These are phyloP conservation scores for Capromys pilorides DNA, from an alignment of 2,797 vertebrate species.

Conservation along the genomic window DNA sequence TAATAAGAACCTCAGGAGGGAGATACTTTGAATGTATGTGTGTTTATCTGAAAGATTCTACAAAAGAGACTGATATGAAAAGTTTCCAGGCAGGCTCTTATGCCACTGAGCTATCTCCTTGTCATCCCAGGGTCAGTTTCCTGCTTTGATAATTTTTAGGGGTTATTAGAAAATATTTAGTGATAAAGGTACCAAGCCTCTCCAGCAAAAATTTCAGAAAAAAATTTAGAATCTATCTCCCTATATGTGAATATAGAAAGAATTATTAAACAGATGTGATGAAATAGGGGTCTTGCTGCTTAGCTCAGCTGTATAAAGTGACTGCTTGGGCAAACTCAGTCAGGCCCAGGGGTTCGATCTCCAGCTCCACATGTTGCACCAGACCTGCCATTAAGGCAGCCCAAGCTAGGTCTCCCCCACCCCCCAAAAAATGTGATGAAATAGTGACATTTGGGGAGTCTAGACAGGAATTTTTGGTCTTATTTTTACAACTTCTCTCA, in stretches of 20 bases:
- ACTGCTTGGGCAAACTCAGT: too few relatives aligned
- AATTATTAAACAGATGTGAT: background rate
- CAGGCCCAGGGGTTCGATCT: too few relatives aligned
- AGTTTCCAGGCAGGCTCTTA: background rate
- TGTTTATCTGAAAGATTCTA: background rate
- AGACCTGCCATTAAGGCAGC: too few relatives aligned
- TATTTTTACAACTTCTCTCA: background rate
- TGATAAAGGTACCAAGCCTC: background rate
- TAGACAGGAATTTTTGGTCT: background rate
- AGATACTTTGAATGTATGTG: background rate
- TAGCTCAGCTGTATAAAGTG: too few relatives aligned
- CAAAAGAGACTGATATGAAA: background rate
- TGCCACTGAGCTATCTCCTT: too few relatives aligned
- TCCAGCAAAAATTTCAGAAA: background rate
- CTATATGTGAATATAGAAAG: background rate
- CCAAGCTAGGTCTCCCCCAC: too few relatives aligned
- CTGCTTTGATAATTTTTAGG: constrained; percentile 47
- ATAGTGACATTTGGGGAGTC: background rate
- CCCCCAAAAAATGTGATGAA: too few relatives aligned
- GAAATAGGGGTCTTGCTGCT: too few relatives aligned
- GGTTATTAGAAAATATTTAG: background rate
- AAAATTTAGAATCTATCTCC: background rate
- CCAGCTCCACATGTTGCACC: too few relatives aligned
- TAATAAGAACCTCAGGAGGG: background rate
- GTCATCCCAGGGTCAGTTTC: background rate